phyloP scores from a whole-genome alignment of 2,113 vertebrate genomes.

The Nipponia nippon region DNA sequence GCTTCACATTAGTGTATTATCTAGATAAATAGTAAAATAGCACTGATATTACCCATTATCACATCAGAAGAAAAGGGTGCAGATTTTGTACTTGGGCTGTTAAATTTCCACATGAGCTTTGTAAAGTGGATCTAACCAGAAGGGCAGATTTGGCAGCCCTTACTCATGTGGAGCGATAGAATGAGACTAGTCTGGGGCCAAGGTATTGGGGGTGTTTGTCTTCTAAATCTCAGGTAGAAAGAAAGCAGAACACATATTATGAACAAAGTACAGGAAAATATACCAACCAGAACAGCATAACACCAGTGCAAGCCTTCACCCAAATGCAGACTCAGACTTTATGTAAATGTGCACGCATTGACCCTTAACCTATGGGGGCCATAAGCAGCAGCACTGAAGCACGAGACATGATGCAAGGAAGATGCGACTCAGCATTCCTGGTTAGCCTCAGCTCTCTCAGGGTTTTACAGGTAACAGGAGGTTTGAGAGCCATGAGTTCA shows the following conservation, averaged over 20 bases:
- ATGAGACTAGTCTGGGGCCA: background rate
- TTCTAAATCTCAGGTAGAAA: background rate
- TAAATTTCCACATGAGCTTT: background rate
- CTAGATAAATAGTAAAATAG: background rate
- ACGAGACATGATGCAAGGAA: background rate
- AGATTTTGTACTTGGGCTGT: background rate
- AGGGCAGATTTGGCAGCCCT: background rate
- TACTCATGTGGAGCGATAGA: background rate
- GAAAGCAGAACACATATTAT: background rate
- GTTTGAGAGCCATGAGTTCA: background rate
- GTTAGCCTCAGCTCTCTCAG: background rate
- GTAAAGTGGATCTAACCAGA: background rate
- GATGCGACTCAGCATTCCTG: background rate
- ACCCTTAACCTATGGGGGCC: background rate
- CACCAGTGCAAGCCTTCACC: background rate
- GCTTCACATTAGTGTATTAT: background rate
- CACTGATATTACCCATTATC: background rate
- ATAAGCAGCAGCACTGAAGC: background rate
- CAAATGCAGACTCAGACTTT: background rate
- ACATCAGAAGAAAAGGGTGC: background rate
- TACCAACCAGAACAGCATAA: background rate
- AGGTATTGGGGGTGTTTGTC: background rate
- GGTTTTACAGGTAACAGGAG: background rate
- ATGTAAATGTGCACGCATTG: background rate
- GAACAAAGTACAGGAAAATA: background rate